Base-by-base conservation (phyloP, 2,888 invertebrate genomes). In the Athalia circularis region DNA sequence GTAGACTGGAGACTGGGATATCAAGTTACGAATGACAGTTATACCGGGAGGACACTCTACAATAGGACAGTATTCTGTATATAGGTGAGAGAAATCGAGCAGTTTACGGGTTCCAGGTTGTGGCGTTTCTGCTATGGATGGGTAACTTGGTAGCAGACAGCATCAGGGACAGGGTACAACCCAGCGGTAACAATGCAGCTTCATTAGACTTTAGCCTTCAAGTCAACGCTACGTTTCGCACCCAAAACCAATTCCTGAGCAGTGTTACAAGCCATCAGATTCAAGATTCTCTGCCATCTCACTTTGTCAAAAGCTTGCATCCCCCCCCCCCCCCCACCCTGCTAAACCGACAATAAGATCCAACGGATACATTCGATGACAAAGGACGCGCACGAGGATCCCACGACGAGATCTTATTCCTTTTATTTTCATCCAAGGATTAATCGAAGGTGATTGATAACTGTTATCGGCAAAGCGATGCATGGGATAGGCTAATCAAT, bases 141-240 rank as follows among this genome's bases (percentile, higher is more conserved):
- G 29, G 29, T 29, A 29, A 29, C 29, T 29, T 29, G 29, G 29
- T 29, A 29, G 29, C 29, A 29, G 29, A 72, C 72, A 59, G 72
- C 8, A 45, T 72, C 45, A 47, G 59, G 57, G 45, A 48, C 72
- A 47, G 47, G 57, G 13, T 47, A 15, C 47, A 45, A 9, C 8
- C 11, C 62, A 15, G 68, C 15, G 47, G 72, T 29, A 47, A 72
- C 72, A 72, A 72, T 72, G 72, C 72, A 13, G 72, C 72, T 57
- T 72, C 72, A 72, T 72, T 72, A 72, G 72, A 57, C 72, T 52
- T 72, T 72, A 59, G 59, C 15, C 72, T 45, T 9, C 54, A 11
- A 54, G 68, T 68, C 59, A 45, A 72, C 72, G 59, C 59, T 59
- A 5, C 45, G 9, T 29, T 29, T 29, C 29, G 29, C 29, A 29